phyloP scores from a whole-genome alignment of 2,113 vertebrate genomes.

The Excalfactoria chinensis region DNA sequence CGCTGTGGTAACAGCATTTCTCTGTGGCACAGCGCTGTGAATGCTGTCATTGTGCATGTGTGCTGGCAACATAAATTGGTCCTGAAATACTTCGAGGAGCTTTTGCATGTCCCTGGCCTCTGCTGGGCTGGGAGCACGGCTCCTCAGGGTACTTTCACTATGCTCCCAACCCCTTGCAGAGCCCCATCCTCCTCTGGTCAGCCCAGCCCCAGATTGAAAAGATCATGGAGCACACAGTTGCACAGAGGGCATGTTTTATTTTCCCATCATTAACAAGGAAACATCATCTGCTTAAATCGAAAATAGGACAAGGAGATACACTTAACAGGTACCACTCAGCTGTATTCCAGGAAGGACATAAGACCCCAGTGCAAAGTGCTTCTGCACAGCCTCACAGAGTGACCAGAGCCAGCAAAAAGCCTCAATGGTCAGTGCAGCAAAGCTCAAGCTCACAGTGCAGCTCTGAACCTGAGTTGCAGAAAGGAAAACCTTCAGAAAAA shows the following conservation, averaged over 20 bases:
- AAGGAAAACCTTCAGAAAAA: background rate
- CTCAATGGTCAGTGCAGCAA: background rate
- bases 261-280: background rate
- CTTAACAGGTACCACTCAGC: background rate
- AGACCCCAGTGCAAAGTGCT: background rate
- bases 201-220: background rate
- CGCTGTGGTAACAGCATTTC: fast-evolving
- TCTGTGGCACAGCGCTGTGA: fast-evolving
- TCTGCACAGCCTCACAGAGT: background rate
- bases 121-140: background rate
- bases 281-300: background rate
- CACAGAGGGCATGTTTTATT: background rate
- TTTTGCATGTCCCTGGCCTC: background rate
- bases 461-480: fast-evolving
- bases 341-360: background rate
- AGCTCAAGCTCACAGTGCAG: fast-evolving
- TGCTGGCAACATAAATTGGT: background rate
- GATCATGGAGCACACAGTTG: background rate
- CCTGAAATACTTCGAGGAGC: background rate
- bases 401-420: background rate
- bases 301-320: background rate
- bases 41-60: background rate
- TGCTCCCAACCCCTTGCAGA: background rate
- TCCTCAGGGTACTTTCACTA: background rate
- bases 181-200: background rate